Percentiles rank a stretch among this genome's conserved stretches.
These are phyloP conservation scores for Drosophila kanapiae DNA, from an alignment of 1,140 invertebrate species.

Conservation along the genomic window DNA sequence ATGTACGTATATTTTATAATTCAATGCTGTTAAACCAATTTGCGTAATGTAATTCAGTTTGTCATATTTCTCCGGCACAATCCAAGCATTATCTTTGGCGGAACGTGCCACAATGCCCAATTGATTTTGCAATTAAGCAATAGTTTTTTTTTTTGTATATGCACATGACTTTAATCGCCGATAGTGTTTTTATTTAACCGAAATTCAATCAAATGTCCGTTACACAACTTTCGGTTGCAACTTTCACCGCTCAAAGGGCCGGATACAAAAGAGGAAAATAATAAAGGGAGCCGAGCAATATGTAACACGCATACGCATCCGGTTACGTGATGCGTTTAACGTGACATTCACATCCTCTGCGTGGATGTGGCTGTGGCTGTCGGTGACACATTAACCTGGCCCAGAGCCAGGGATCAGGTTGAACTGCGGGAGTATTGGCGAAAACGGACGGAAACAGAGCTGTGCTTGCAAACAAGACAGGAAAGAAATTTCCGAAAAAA, in stretches of 20 bases:
- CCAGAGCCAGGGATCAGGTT: neutral
- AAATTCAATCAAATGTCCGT: slow-evolving; percentile 43
- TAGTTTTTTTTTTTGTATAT: neutral
- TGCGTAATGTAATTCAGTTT: slow-evolving; percentile 14
- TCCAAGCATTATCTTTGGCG: neutral
- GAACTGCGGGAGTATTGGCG: neutral
- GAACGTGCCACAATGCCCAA: slow-evolving; percentile 8
- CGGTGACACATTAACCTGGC: slow-evolving; percentile 65
- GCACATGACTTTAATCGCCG: slow-evolving; percentile 9
- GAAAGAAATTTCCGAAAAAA: neutral
- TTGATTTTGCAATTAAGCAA: slow-evolving; percentile 38
- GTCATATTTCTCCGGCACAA: neutral
- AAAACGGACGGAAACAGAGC: neutral
- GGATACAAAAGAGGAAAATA: slow-evolving; percentile 16
- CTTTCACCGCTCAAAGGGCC: slow-evolving; percentile 16
- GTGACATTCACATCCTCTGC: slow-evolving; percentile 39
- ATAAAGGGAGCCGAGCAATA: slow-evolving; percentile 3
- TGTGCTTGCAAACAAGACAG: neutral
- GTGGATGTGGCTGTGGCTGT: slow-evolving; percentile 16
- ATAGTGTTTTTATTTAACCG: neutral
- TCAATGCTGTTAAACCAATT: slow-evolving; percentile 9
- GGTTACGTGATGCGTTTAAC: slow-evolving; percentile 48
- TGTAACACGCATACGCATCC: slow-evolving; percentile 52
- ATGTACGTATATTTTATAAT: slow-evolving; percentile 10
- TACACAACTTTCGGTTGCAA: slow-evolving; percentile 30